Percentiles rank a stretch among this genome's conserved stretches.
Conservation (phyloP, 2,888 invertebrate species). For the Epinotia brunnichana region DNA sequence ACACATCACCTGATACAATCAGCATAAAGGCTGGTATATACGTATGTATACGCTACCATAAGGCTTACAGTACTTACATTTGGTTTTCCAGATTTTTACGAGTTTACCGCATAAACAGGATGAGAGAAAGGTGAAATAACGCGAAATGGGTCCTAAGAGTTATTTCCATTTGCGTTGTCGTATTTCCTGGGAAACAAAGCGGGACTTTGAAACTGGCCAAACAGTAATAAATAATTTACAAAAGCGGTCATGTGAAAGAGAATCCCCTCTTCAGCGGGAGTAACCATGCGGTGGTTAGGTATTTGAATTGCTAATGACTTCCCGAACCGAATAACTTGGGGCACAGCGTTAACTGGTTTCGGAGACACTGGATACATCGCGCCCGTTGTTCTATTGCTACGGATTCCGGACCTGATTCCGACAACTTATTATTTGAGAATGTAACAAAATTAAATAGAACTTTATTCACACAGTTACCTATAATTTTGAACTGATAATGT, state of each 20-base stretch:
- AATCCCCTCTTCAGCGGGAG: slow-evolving; percentile 66
- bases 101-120: slow-evolving; percentile 45
- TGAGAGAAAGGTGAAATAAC: slow-evolving; percentile 45
- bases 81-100: slow-evolving; percentile 15
- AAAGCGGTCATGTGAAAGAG: slow-evolving; percentile 78
- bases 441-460: background rate
- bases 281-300: slow-evolving; percentile 72
- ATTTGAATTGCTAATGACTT: slow-evolving; percentile 81
- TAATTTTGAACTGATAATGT: too few species aligned
- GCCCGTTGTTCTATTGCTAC: slow-evolving; percentile 54
- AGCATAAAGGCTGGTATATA: too few species aligned
- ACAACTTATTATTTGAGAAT: background rate
- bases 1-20: too few species aligned
- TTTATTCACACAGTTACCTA: background rate
- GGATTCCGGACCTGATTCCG: slow-evolving; percentile 20
- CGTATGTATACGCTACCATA: too few species aligned
- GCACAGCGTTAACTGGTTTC: slow-evolving; percentile 65
- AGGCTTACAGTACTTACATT: slow-evolving; percentile 9
- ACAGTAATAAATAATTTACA: slow-evolving; percentile 81
- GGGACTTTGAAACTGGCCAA: slow-evolving; percentile 70
- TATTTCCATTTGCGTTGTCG: slow-evolving; percentile 63
- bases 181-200: slow-evolving; percentile 70
- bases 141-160: slow-evolving; percentile 49
- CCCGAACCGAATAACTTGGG: slow-evolving; percentile 71
- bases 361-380: slow-evolving; percentile 63